Evolutionary conservation across 2,797 vertebrate genomes (phyloP).

Genomic region (Epinephelus coioides): DNA sequence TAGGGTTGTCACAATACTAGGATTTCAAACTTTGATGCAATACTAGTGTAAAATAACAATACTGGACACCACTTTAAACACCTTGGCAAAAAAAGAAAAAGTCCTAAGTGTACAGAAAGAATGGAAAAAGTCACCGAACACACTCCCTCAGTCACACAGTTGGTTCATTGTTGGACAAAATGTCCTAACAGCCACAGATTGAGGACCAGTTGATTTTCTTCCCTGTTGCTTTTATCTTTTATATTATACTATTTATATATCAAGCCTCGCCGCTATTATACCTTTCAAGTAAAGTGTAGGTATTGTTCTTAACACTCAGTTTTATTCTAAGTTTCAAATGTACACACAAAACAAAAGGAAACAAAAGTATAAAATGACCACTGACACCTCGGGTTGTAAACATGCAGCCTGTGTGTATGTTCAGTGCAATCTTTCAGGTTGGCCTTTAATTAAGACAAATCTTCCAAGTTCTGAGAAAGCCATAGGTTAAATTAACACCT

Average conservation of each 20-base stretch:
- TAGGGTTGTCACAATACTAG: no score
- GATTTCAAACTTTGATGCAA: no score
- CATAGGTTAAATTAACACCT: conserved; percentile 49
- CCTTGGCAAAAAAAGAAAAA: no score
- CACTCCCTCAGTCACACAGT: no score
- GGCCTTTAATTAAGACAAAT: conserved; percentile 39
- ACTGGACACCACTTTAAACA: no score
- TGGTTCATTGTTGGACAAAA: no score
- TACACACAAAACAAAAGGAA: no score
- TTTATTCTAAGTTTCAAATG: neutral
- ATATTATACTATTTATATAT: neutral
- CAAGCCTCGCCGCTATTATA: neutral
- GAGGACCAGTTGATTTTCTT: no score
- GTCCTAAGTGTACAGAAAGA: no score
- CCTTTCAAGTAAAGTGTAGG: neutral
- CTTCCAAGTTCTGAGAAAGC: conserved; percentile 25
- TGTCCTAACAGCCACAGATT: no score
- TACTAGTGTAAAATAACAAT: no score
- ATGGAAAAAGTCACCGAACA: no score
- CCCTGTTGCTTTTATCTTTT: neutral
- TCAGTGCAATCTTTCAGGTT: conserved; percentile 16
- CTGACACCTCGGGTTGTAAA: conserved; percentile 3
- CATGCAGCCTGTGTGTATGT: conserved; percentile 1
- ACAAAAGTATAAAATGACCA: neutral
- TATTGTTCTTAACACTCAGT: neutral